Evolutionary conservation across 2,113 vertebrate species (phyloP), one percentile per base, ranked within the genome.

Genomic region (Sylvia atricapilla): DNA sequence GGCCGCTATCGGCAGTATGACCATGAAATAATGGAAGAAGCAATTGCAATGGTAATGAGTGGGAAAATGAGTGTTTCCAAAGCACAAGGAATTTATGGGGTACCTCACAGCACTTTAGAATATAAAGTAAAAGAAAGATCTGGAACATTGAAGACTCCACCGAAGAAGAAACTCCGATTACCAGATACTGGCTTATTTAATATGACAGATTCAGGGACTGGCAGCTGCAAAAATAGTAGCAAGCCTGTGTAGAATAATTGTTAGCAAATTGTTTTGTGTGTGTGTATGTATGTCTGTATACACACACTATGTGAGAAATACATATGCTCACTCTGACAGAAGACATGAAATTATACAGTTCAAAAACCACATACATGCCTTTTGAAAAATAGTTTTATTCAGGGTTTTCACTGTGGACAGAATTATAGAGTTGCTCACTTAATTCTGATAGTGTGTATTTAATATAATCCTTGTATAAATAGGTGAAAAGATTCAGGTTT

Each of bases 41-140:
- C 99, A 88, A 99, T 99, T 93, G 97, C 98, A 75, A 99, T 99
- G 99, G 99, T 99, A 96, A 99, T 99, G 98, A 98, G 97, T 74
- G 99, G 99, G 91, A 99, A 99, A 97, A 99, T 99, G 99, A 99
- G 99, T 87, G 99, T 99, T 97, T 99, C 99, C 79, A 99, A 99
- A 99, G 99, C 99, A 98, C 99, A 99, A 98, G 99, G 99, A 95
- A 98, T 99, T 95, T 99, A 99, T 96, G 99, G 99, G 95, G 98
- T 99, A 96, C 99, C 99, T 97, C 99, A 99, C 98, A 99, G 99
- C 99, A 99, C 99, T 98, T 99, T 99, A 98, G 99, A 99, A 98
- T 99, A 99, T 98, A 99, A 99, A 98, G 99, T 99, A 91, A 99
- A 99, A 97, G 99, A 99, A 97, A 98, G 99, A 97, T 99, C 99